Percentiles rank a stretch among this genome's conserved stretches.
These are phyloP conservation scores for Gavialis gangeticus DNA, from an alignment of 2,113 vertebrate species.

Conservation along the genomic window DNA sequence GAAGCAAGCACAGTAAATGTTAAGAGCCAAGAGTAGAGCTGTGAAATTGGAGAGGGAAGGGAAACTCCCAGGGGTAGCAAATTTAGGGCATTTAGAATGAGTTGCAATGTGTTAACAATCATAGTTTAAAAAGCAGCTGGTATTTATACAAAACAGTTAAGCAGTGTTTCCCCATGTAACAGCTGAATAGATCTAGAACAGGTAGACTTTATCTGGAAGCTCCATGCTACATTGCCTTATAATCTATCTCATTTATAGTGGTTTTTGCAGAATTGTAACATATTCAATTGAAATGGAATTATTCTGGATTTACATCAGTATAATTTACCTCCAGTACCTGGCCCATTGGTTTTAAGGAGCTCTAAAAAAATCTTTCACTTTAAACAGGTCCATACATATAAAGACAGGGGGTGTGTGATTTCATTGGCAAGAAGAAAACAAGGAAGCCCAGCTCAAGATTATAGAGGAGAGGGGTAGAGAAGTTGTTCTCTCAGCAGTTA, in stretches of 20 bases:
- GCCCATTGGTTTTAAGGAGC: background rate
- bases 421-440: conserved; percentile 55
- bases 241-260: background rate
- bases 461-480: background rate
- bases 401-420: conserved; percentile 23
- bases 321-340: background rate
- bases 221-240: background rate
- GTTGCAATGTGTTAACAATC: background rate
- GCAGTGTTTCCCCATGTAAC: background rate
- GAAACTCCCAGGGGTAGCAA: background rate
- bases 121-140: background rate
- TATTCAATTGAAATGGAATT: background rate
- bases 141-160: background rate
- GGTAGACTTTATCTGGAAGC: background rate
- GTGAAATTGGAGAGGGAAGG: background rate
- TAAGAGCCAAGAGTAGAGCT: too few species aligned
- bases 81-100: background rate
- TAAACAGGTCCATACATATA: background rate
- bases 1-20: too few species aligned
- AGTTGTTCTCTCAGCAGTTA: conserved; percentile 53
- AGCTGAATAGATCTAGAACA: background rate
- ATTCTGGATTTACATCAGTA: background rate
- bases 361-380: background rate
- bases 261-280: background rate
- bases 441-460: background rate